Evolutionary conservation across 2,888 invertebrate genomes (phyloP), one percentile per base, ranked within the genome.

Genomic region (Ceramica pisi): DNA sequence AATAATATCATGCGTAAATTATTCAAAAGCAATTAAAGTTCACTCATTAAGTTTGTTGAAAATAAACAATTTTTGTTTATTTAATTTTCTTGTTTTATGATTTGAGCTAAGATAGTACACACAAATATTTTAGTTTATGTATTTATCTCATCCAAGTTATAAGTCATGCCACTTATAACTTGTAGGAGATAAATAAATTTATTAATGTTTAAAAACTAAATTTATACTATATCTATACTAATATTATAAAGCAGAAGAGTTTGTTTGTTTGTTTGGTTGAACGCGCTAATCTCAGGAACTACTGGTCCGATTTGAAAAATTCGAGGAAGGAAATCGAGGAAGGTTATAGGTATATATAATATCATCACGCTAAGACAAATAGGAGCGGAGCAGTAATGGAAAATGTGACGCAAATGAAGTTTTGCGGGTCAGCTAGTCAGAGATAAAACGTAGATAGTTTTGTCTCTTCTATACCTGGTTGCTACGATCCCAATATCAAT

Each of bases 1-100:
- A 82, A 72, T 79, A 71, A 71, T 73, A 56, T 46, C 41, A 67
- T 61, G 46, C 46, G 57, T 72, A 55, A 9, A 68, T 66, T 70
- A 69, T 67, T 70, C 65, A 23, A 56, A 83, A 76, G 65, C 61
- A 62, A 80, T 80, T 72, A 59, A 69, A 71, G 61, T 83, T 71
- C 31, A 66, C 21, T 68, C 66, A 71, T 51, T 69, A 79, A 71
- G 62, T 79, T 79, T 19, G 71, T 56, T 23, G 21, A 60, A 71
- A 59, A 46, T 59, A 53, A 80, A 72, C 16, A 41, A 51, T 60
- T 68, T 65, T 67, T 63, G 65, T 68, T 70, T 65, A 53, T 61
- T 38, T 44, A 51, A 50, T 55, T 19, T 60, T 35, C 16, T 56
- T 65, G 21, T 57, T 61, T 14, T 38, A 57, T 57, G 21, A 46